Evolutionary conservation across 2,113 vertebrate genomes (phyloP), one percentile per base, ranked within the genome.

Genomic region (Chionis minor): DNA sequence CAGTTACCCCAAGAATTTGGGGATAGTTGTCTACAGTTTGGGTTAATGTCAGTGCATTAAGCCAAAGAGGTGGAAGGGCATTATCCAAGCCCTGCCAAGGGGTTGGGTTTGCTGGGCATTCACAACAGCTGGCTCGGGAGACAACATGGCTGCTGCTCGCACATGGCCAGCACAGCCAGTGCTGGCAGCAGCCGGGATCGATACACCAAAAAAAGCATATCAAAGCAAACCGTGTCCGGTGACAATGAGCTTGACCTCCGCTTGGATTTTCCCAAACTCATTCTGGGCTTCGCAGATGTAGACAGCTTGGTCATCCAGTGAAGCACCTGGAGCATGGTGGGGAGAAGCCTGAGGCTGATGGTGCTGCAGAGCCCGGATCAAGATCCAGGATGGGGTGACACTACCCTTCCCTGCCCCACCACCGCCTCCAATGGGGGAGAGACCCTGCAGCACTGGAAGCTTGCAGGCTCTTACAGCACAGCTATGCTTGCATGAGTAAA

Each of bases 251-350:
- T 96, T 97, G 95, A 98, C 97, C 82, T 99, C 98, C 0, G 97
- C 97, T 63, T 87, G 98, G 91, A 98, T 98, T 81, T 95, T 98
- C 96, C 99, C 99, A 78, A 99, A 99, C 72, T 97, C 96, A 3
- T 99, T 99, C 51, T 97, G 96, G n/a, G 99, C 99, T 96, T 99
- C 98, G 2, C 99, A 99, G 88, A 98, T 44, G 40, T 99, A 99
- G 15, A 87, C 4, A 3, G 97, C 99, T 87, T 99, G 98, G 95
- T 99, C 99, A 77, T 99, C 98, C 27, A 98, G 96, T 8, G 98
- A 98, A 72, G 98, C 98, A 54, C 98, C 99, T 99, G 95, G 45
- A 59, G 79, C 30, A 71, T 1, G 1, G 54, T 1, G 2, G n/a
- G 52, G 55, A 71, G 51, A 73, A 55, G 5, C 5, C 45, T 92